Conservation (phyloP, 2,888 invertebrate species). For the Mayetiola destructor region DNA sequence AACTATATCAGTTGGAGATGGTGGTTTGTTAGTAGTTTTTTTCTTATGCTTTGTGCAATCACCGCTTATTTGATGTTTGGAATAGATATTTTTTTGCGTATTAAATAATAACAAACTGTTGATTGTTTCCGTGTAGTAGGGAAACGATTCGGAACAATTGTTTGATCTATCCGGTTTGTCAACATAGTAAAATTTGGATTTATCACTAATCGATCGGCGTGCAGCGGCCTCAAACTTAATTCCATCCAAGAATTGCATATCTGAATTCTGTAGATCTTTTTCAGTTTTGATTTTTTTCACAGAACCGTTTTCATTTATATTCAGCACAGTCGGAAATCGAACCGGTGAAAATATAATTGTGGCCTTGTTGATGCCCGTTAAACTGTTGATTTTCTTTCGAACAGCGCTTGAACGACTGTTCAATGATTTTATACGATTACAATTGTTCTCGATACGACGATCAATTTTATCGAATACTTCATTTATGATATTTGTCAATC, state of each 20-base stretch:
- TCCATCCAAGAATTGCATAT: constrained; percentile 21
- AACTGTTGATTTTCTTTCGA: constrained; percentile 51
- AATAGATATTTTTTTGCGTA: constrained; percentile 61
- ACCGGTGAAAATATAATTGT: constrained; percentile 72
- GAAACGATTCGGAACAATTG: constrained; percentile 51
- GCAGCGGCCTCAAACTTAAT: constrained; percentile 20
- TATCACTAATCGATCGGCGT: constrained; percentile 42
- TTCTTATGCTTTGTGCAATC: constrained; percentile 34
- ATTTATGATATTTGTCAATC: constrained; percentile 60
- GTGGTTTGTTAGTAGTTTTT: constrained; percentile 22
- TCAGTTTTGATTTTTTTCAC: constrained; percentile 17
- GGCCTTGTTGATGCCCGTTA: constrained; percentile 62
- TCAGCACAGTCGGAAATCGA: too few species aligned
- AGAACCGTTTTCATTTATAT: too few species aligned
- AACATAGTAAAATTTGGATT: constrained; percentile 75
- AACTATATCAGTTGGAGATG: constrained; percentile 15
- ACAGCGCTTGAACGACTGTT: constrained; percentile 50
- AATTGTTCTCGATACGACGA: constrained; percentile 52
- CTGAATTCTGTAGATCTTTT: too few species aligned
- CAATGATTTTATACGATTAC: constrained; percentile 47
- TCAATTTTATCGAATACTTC: constrained; percentile 64
- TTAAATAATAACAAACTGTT: constrained; percentile 68
- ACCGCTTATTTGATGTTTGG: constrained; percentile 23
- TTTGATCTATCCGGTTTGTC: constrained; percentile 28
- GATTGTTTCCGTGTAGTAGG: constrained; percentile 49